Conservation (phyloP, 2,797 vertebrate genomes). For the Tamandua tetradactyla region DNA sequence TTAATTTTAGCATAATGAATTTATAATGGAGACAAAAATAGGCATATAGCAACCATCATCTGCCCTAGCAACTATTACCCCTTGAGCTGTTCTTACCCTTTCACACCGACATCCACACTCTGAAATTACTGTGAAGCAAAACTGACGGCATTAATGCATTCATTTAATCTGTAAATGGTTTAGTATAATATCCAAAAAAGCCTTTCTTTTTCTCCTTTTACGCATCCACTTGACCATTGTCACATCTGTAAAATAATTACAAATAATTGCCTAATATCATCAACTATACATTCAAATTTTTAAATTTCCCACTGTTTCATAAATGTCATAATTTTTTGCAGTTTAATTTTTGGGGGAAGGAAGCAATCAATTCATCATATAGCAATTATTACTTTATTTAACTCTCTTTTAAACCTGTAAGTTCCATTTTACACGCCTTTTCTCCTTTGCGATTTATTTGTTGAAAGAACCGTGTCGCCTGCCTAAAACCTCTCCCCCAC, state of each 20-base stretch:
- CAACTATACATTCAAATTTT: neutral
- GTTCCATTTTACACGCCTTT: neutral
- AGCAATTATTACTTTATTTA: neutral
- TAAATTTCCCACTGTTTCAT: neutral
- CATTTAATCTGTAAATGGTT: neutral
- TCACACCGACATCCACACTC: neutral
- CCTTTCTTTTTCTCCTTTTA: neutral
- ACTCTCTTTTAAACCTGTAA: neutral
- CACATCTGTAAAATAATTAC: neutral
- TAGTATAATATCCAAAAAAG: neutral
- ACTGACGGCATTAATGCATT: neutral
- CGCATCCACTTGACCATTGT: neutral
- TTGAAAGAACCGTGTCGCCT: neutral
- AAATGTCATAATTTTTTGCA: neutral
- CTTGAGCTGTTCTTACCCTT: neutral
- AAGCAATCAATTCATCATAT: neutral
- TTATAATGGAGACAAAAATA: neutral
- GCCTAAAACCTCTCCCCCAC: too few species aligned
- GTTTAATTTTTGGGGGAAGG: neutral
- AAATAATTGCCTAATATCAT: neutral
- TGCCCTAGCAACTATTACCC: neutral
- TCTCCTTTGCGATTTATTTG: neutral
- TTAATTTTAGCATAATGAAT: neutral
- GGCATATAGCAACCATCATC: too few species aligned
- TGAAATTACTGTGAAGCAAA: neutral